Evolutionary conservation across 2,888 invertebrate species (phyloP).

Genomic region (Argynnis bischoffii): DNA sequence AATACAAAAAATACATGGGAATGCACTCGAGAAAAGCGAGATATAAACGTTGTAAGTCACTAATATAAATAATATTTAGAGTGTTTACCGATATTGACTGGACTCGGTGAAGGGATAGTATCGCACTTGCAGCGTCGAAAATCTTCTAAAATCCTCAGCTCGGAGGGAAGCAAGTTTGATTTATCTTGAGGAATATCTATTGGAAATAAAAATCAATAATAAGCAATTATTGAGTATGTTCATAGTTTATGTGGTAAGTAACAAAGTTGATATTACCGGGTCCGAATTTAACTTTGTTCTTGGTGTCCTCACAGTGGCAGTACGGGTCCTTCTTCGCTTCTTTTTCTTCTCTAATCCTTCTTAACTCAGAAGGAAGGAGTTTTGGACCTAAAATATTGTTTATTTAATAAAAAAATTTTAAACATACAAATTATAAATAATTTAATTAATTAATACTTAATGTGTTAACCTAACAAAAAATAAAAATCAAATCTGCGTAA

Average conservation of each 20-base stretch:
- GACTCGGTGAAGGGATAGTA: constrained; percentile 39
- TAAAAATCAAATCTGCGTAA: too few species aligned
- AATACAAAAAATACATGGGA: too few species aligned
- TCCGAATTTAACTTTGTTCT: constrained; percentile 36
- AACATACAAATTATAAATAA: too few species aligned
- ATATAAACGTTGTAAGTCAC: too few species aligned
- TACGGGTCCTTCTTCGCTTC: constrained; percentile 39
- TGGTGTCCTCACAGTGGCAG: constrained; percentile 51
- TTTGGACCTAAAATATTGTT: constrained; percentile 37
- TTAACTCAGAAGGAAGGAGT: constrained; percentile 58
- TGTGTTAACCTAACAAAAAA: too few species aligned
- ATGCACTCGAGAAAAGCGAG: too few species aligned
- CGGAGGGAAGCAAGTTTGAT: constrained; percentile 55
- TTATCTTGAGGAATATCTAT: constrained; percentile 29
- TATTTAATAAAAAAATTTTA: constrained; percentile 44
- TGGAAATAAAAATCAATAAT: not conserved
- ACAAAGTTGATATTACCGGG: constrained; percentile 19
- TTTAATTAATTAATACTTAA: too few species aligned
- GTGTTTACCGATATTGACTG: not conserved
- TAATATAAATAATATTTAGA: too few species aligned
- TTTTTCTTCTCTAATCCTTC: constrained; percentile 49
- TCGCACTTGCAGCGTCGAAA: constrained; percentile 69
- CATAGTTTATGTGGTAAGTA: not conserved
- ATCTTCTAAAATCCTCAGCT: constrained; percentile 59
- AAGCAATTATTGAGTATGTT: too few species aligned